Conservation (phyloP, 1,140 invertebrate genomes). For the Heliconius melpomene region DNA sequence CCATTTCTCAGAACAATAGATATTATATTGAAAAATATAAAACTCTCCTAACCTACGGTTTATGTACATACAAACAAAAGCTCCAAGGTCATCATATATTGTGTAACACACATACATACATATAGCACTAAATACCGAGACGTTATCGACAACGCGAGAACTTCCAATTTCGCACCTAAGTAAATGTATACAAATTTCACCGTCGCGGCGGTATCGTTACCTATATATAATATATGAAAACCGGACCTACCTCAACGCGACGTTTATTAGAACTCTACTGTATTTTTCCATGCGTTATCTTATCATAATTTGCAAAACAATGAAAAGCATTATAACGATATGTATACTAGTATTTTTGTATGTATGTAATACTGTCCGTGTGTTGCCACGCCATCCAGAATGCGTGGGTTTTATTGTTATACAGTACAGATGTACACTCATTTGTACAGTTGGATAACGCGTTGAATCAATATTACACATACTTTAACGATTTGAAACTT, state of each 20-base stretch:
- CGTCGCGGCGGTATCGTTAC: conserved; percentile 38
- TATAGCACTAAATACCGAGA: not conserved
- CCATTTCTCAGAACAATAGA: too few relatives aligned
- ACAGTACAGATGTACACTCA: not conserved
- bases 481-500: not conserved
- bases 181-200: not conserved
- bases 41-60: too few relatives aligned
- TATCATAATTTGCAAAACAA: conserved; percentile 36
- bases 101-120: not conserved
- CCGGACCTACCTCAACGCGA: conserved; percentile 62
- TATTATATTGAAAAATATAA: too few relatives aligned
- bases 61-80: too few relatives aligned
- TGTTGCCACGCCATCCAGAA: not conserved
- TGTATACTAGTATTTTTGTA: not conserved
- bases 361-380: not conserved
- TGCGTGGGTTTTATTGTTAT: not conserved
- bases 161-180: not conserved
- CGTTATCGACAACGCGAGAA: not conserved
- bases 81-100: too few relatives aligned
- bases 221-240: conserved; percentile 37
- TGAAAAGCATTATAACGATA: not conserved
- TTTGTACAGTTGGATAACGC: not conserved
- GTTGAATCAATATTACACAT: not conserved
- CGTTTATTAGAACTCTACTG: conserved; percentile 35
- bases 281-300: conserved; percentile 63